Evolutionary conservation across 2,888 invertebrate species (phyloP), one percentile per base, ranked within the genome.

Genomic region (Pachliopta kotzebuea): DNA sequence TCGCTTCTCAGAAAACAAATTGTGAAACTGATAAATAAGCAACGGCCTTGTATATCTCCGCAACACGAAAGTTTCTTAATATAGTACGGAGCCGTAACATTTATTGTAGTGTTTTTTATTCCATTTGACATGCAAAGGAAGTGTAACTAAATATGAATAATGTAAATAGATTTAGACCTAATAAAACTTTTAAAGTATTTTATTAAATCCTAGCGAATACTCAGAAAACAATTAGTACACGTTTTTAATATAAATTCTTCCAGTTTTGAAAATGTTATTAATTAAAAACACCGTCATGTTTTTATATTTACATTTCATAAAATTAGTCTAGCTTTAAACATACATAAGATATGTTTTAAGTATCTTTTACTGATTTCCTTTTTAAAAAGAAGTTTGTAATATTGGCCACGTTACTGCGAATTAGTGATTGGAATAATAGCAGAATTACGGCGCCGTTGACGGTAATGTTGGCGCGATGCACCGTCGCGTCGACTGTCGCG

Each of bases 381-480:
- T n/a, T 18, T n/a, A 45, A 18, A 18, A 45, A 45, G 6, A 45
- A 1, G 7, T n/a, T 18, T n/a, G n/a, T 45, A n/a, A 45, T 45
- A 45, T n/a, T 45, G 45, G 45, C n/a, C 45, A 37, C 37, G 37
- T n/a, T 45, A 23, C 21, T 14, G 50, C 50, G 50, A 21, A 21
- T 52, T 21, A 21, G 20, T 21, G 21, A 21, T 9, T 52, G 21
- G 3, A 21, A 11, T n/a, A 52, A 11, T 21, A 11, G 50, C 50
- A 23, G 50, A 21, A 52, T 7, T 20, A 52, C 6, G 50, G 50
- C 50, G 50, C 20, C 50, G 8, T n/a, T 65, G 60, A 69, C 67
- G 69, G 69, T 75, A 75, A 73, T 74, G 74, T 75, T 83, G 79
- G 84, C 79, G 72, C 75, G 77, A 75, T 84, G 84, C 84, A 85